Evolutionary conservation across 2,797 vertebrate species (phyloP).

Genomic region (Lateolabrax maculatus): DNA sequence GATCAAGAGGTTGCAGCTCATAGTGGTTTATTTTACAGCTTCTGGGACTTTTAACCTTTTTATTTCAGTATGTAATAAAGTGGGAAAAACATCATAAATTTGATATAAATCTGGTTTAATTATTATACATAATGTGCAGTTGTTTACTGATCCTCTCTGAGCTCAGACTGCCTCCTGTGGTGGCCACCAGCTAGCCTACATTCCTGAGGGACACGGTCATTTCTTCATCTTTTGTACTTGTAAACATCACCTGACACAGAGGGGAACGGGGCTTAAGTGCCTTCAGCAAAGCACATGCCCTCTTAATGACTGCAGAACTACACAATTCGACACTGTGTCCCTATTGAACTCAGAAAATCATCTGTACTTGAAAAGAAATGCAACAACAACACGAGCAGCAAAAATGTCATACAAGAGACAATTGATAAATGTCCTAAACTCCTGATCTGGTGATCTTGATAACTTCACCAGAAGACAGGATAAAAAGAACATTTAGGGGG

Average conservation of each 20-base stretch:
- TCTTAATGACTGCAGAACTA: constrained; percentile 14
- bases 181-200: constrained; percentile 2
- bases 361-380: background rate
- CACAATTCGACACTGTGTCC: background rate
- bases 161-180: background rate
- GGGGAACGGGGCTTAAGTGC: background rate
- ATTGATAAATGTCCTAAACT: background rate
- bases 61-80: background rate
- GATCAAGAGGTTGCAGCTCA: background rate
- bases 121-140: background rate
- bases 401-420: background rate
- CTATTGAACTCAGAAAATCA: background rate
- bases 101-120: background rate
- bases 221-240: constrained; percentile 30
- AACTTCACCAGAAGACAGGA: background rate
- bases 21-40: background rate
- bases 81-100: too few relatives aligned
- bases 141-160: background rate
- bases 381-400: background rate
- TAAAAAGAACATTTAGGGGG: background rate
- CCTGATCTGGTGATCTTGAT: background rate
- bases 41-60: background rate
- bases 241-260: constrained; percentile 57
- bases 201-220: constrained; percentile 18
- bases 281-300: constrained; percentile 39